Conservation (phyloP, 2,113 vertebrate genomes). For the Vulpes lagopus region DNA sequence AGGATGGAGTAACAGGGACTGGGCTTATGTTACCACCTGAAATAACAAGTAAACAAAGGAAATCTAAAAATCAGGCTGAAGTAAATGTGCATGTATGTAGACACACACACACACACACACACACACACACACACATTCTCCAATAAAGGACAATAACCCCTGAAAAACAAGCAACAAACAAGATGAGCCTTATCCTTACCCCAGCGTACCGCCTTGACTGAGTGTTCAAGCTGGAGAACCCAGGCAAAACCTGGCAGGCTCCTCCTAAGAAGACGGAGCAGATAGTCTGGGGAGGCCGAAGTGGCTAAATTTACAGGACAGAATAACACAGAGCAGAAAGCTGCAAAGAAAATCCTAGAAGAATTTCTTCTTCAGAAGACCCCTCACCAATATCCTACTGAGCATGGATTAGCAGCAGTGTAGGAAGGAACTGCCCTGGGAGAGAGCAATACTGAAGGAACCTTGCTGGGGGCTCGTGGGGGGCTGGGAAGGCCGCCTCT, state of each 20-base stretch:
- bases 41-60: not conserved
- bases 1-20: not conserved
- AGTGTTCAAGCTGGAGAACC: not conserved
- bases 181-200: not conserved
- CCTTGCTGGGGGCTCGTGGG: not conserved
- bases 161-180: not conserved
- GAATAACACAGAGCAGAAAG: not conserved
- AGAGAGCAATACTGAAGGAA: not conserved
- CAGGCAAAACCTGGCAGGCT: not conserved
- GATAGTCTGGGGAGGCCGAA: not conserved
- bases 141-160: not conserved
- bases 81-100: not conserved
- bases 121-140: not conserved
- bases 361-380: not conserved
- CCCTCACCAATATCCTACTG: not conserved
- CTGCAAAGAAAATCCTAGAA: not conserved
- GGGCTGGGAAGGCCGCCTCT: not conserved
- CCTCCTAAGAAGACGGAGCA: not conserved
- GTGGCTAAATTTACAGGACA: not conserved
- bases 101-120: not conserved
- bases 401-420: not conserved
- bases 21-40: not conserved
- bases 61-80: not conserved
- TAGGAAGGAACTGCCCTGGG: not conserved
- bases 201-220: not conserved